Conservation (phyloP, 2,888 invertebrate species). For the Neuroscelio doddi region DNA sequence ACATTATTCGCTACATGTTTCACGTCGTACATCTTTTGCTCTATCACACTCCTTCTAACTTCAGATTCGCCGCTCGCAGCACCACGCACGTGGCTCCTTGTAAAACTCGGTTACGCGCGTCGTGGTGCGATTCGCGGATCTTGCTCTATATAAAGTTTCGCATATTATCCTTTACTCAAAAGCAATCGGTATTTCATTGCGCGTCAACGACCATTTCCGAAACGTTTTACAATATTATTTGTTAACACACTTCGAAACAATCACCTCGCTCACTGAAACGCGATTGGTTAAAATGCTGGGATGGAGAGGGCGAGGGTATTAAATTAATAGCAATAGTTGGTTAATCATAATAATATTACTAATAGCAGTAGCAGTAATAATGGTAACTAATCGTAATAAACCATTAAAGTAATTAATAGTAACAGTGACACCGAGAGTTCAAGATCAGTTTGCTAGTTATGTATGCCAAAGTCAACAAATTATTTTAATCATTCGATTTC, state of each 20-base stretch:
- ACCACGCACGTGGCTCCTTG: too few relatives aligned
- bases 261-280: conserved; percentile 24
- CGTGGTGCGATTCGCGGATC: not conserved
- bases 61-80: too few relatives aligned
- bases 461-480: too few relatives aligned
- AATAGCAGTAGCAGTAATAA: conserved; percentile 56
- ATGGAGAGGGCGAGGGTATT: conserved; percentile 26
- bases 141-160: not conserved
- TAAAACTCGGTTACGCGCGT: not conserved
- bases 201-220: not conserved
- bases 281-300: conserved; percentile 31
- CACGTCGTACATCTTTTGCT: conserved; percentile 51
- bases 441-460: too few relatives aligned
- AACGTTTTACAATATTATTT: conserved; percentile 9
- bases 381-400: conserved; percentile 59
- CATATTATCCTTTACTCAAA: not conserved
- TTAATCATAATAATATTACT: conserved; percentile 52
- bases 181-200: not conserved
- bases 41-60: conserved; percentile 48
- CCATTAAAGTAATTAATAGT: conserved; percentile 53
- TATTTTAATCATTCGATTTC: too few relatives aligned
- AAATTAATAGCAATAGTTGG: conserved; percentile 44
- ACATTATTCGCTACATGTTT: conserved; percentile 55
- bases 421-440: conserved; percentile 46
- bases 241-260: too few relatives aligned